Evolutionary conservation across 2,113 vertebrate species (phyloP), one percentile per base, ranked within the genome.

Genomic region (Rhodinocichla rosea): DNA sequence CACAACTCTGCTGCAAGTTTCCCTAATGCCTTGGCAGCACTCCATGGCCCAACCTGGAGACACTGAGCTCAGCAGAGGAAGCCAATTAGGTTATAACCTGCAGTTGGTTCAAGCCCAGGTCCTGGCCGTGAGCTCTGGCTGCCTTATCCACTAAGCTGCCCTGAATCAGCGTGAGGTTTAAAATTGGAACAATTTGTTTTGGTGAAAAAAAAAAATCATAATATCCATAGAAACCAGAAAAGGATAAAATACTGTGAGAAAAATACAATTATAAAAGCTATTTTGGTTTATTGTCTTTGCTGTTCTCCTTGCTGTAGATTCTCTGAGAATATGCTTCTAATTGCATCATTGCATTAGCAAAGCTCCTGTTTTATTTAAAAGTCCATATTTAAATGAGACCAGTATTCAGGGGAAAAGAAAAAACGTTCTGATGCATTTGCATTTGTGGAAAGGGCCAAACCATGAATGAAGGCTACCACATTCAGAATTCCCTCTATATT

Each of bases 71-170:
- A 79, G 78, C 74, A 7, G 1, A 35, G 83, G 90, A 81, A 74
- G 81, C 45, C 74, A 79, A 92, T 96, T 96, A 97, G 96, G 96
- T 97, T 95, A 89, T 93, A 97, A 97, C 96, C 96, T 83, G 87
- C 47, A 94, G 27, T 76, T 83, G 74, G 75, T 87, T 96, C 91
- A 79, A 81, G 44, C 59, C 37, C 64, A 87, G 70, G 49, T 92
- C 86, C 83, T 49, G 15, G 19, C 73, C 10, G 49, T 88, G 84
- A 96, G 73, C 78, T 63, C 73, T 40, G 60, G 17, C 80, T 71
- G 40, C 37, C 8, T 56, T 35, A 82, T 49, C 63, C 74, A 16
- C 75, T 75, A 84, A 87, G 77, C 65, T 83, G 59, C 68, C 84
- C 78, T 53, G 52, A 68, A 55, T 50, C 2, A 0, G 42, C 3